Percentiles rank a stretch among this genome's conserved stretches.
These are phyloP conservation scores for Syngnathus floridae DNA, from an alignment of 2,113 vertebrate genomes.

Conservation along the genomic window DNA sequence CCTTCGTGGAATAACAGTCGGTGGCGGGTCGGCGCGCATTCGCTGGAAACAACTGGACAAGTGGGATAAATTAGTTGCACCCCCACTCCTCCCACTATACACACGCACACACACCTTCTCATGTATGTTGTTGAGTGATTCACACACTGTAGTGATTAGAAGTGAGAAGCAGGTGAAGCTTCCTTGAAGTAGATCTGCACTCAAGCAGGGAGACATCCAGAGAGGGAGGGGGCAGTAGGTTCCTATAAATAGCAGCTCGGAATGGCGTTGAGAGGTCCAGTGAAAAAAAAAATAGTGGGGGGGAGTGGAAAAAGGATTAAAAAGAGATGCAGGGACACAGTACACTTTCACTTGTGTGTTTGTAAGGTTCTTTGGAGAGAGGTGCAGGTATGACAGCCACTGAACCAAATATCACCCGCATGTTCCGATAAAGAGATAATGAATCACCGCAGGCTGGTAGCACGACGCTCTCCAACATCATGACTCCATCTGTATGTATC, in stretches of 20 bases:
- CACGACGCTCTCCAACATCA: conserved; percentile 22
- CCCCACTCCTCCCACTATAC: conserved; percentile 17
- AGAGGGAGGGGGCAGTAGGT: conserved; percentile 41
- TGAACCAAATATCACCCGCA: conserved; percentile 39
- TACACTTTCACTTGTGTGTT: conserved; percentile 36
- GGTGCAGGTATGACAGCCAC: conserved; percentile 37
- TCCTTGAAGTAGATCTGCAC: conserved; percentile 32
- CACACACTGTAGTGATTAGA: conserved; percentile 38
- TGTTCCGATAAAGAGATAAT: conserved; percentile 45
- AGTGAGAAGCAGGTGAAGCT: conserved; percentile 44
- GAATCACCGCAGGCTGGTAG: conserved; percentile 33
- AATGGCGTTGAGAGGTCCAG: conserved; percentile 70
- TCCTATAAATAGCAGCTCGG: conserved; percentile 68
- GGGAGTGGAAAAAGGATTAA: conserved; percentile 70
- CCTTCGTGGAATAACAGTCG: conserved; percentile 45
- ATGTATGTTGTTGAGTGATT: conserved; percentile 48
- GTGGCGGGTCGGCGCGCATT: conserved; percentile 16
- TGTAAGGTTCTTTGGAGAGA: conserved; percentile 28
- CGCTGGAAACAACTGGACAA: conserved; percentile 57
- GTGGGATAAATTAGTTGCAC: conserved; percentile 50
- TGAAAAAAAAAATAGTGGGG: conserved; percentile 62
- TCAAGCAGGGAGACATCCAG: conserved; percentile 28
- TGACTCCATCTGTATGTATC: conserved; percentile 45
- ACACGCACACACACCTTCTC: conserved; percentile 33
- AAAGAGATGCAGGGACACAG: conserved; percentile 57